phyloP scores from a whole-genome alignment of 2,888 invertebrate species.

The Microctonus brassicae region DNA sequence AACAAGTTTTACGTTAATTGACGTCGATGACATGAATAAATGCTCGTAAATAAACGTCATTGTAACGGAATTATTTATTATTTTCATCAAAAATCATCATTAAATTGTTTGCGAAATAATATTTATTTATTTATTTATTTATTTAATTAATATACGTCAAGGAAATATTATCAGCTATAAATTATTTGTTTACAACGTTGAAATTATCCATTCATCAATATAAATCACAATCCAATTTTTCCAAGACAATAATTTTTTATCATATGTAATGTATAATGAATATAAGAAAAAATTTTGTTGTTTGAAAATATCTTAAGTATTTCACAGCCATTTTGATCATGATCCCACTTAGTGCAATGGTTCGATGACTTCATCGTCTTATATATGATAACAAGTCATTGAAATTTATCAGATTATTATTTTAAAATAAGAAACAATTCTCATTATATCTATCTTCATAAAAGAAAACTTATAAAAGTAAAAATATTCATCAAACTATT shows the following conservation, averaged over 20 bases:
- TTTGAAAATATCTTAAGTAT: not conserved
- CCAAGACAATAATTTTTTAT: not conserved
- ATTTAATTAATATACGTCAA: not conserved
- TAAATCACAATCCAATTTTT: not conserved
- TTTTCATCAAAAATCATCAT: not conserved
- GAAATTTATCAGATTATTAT: not conserved
- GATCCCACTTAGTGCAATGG: conserved; percentile 5
- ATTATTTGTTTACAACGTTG: too few relatives aligned
- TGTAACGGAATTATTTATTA: not conserved
- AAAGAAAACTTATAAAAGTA: not conserved
- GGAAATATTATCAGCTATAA: too few relatives aligned
- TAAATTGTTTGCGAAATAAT: not conserved
- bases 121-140: not conserved
- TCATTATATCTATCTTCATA: not conserved
- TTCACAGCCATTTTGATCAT: not conserved
- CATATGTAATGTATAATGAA: not conserved
- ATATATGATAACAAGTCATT: not conserved
- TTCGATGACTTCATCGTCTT: conserved; percentile 21
- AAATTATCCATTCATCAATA: not conserved
- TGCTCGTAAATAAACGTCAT: not conserved
- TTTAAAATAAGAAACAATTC: not conserved
- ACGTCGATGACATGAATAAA: not conserved
- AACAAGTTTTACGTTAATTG: not conserved
- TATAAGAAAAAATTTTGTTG: not conserved
- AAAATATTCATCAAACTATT: not conserved